Evolutionary conservation across 2,888 invertebrate species (phyloP).

Genomic region (Ormyrus thymus): DNA sequence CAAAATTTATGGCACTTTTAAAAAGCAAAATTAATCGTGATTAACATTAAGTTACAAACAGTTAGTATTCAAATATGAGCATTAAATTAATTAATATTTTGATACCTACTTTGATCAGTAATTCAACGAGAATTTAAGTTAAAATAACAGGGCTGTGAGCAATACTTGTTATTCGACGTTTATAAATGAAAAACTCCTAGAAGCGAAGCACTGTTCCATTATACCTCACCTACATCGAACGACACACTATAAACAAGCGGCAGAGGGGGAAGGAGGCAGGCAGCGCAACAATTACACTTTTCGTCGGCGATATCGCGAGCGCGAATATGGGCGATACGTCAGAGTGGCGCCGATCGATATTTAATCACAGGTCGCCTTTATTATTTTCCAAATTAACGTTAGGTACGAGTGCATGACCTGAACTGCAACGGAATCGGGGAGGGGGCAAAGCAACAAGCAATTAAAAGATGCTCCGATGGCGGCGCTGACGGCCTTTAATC

Average conservation of each 20-base stretch:
- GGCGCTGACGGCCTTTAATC: slow-evolving; percentile 50
- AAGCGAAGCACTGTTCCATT: no score
- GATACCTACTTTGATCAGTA: no score
- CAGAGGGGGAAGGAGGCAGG: neutral
- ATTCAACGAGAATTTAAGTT: no score
- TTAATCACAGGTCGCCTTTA: slow-evolving; percentile 54
- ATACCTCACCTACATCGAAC: no score
- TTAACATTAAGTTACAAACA: no score
- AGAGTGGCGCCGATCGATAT: slow-evolving; percentile 46
- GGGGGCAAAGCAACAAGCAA: slow-evolving; percentile 58
- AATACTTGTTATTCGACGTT: no score
- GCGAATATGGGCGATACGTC: neutral
- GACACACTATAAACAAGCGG: slow-evolving; percentile 13
- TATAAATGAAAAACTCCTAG: no score
- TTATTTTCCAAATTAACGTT: slow-evolving; percentile 60
- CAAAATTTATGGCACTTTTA: no score
- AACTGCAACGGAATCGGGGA: slow-evolving; percentile 6
- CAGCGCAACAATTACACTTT: slow-evolving; percentile 11
- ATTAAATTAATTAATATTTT: no score
- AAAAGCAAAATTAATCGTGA: no score
- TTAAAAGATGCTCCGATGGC: slow-evolving; percentile 60
- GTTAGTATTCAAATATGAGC: no score
- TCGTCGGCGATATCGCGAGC: neutral
- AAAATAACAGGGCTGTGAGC: no score
- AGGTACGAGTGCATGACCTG: slow-evolving; percentile 16